A percentile compares a stretch with the other conserved stretches of the same genome.
phyloP scores from a whole-genome alignment of 2,797 vertebrate species.

The Knipowitschia caucasica region DNA sequence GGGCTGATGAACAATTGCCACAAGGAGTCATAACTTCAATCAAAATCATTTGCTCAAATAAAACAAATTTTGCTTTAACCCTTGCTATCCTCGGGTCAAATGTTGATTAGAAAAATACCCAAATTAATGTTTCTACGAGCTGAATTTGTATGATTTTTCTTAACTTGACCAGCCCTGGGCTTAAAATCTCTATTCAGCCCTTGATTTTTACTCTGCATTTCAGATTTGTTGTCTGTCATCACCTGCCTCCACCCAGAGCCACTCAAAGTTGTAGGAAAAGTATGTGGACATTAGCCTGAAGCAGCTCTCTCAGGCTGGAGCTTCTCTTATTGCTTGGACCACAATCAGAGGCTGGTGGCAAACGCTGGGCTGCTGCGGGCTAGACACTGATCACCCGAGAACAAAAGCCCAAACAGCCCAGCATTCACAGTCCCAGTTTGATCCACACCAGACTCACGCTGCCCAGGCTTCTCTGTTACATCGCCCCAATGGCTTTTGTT shows the following conservation, averaged over 20 bases:
- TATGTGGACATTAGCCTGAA: constrained; percentile 43
- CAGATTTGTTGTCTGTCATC: constrained; percentile 8
- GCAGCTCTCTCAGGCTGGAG: constrained; percentile 32
- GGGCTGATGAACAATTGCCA: too few relatives aligned
- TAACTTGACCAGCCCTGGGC: too few relatives aligned
- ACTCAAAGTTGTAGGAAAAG: constrained; percentile 6
- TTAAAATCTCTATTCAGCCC: neutral
- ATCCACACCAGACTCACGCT: constrained; percentile 24
- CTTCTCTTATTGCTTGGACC: constrained; percentile 51
- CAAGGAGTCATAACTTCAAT: too few relatives aligned
- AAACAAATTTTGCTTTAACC: too few relatives aligned
- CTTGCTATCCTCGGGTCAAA: too few relatives aligned
- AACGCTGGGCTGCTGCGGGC: constrained; percentile 42
- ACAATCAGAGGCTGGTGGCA: constrained; percentile 35
- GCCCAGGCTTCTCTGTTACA: constrained; percentile 17
- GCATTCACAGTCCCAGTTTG: constrained; percentile 37
- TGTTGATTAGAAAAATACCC: too few relatives aligned
- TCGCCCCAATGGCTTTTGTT: constrained; percentile 41
- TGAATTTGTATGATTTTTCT: too few relatives aligned
- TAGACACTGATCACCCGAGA: constrained; percentile 53
- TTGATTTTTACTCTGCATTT: neutral
- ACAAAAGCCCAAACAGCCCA: constrained; percentile 59
- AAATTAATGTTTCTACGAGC: too few relatives aligned
- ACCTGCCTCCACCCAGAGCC: constrained; percentile 3
- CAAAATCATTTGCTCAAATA: too few relatives aligned